Conservation (phyloP, 2,113 vertebrate species). For the Ammodytes dubius region DNA sequence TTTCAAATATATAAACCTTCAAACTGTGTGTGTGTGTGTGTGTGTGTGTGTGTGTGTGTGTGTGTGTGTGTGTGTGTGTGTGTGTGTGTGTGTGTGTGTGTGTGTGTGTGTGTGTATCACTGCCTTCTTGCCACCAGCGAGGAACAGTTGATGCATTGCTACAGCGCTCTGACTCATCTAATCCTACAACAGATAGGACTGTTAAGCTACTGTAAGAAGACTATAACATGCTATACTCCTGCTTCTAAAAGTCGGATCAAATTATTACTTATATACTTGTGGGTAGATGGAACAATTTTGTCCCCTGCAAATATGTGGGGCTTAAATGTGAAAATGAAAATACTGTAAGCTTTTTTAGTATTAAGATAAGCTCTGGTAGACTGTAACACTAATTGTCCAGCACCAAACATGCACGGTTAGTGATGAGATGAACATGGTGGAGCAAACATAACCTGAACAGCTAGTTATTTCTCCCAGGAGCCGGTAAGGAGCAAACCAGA, state of each 20-base stretch:
- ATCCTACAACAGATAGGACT: constrained; percentile 30
- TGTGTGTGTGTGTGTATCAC: neutral
- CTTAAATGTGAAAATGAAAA: neutral
- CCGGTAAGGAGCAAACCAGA: neutral
- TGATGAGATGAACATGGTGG: neutral
- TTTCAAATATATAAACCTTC: constrained; percentile 23
- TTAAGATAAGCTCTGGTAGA: neutral
- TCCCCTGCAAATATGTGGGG: neutral
- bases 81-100: neutral
- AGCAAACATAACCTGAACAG: constrained; percentile 5
- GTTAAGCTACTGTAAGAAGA: constrained; percentile 31
- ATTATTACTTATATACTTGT: constrained; percentile 15
- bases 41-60: too few relatives aligned
- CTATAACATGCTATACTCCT: constrained; percentile 31
- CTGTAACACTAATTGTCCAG: too few relatives aligned
- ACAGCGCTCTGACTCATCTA: constrained; percentile 26
- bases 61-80: too few relatives aligned
- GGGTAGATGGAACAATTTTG: neutral
- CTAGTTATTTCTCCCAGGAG: constrained; percentile 6
- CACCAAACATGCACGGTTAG: neutral
- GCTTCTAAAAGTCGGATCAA: constrained; percentile 33
- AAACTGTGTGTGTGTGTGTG: too few relatives aligned
- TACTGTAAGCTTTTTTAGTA: neutral
- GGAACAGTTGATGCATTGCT: neutral
- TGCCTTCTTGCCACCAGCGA: constrained; percentile 16